phyloP scores from a whole-genome alignment of 2,888 invertebrate genomes.

The Petrophora chlorosata region DNA sequence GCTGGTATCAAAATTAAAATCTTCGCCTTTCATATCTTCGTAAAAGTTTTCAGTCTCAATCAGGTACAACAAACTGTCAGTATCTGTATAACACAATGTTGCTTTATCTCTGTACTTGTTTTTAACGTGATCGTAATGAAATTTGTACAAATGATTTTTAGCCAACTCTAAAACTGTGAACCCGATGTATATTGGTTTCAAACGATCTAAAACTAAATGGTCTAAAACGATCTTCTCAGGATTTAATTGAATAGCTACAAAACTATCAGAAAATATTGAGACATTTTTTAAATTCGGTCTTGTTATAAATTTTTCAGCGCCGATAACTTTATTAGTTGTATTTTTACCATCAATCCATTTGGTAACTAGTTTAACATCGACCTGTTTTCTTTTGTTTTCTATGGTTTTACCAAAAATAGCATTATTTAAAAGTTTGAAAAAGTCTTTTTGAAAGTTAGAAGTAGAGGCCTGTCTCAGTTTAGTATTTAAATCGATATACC shows the following conservation, averaged over 20 bases:
- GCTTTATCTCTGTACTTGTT: neutral
- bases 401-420: constrained; percentile 8
- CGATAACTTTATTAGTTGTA: neutral
- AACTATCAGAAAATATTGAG: neutral
- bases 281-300: neutral
- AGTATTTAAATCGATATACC: neutral
- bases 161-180: neutral
- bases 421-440: constrained; percentile 8
- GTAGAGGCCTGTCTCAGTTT: neutral
- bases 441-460: constrained; percentile 12
- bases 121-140: neutral
- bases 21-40: neutral
- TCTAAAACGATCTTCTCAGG: too few relatives aligned
- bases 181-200: neutral
- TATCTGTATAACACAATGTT: constrained; percentile 10
- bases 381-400: constrained; percentile 11
- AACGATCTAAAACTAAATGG: too few relatives aligned
- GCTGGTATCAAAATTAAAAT: constrained; percentile 3
- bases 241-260: neutral
- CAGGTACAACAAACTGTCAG: constrained; percentile 5
- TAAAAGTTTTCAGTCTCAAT: constrained; percentile 4
- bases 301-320: neutral
- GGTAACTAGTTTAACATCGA: constrained; percentile 2
- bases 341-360: neutral
- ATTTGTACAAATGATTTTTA: neutral